phyloP scores from a whole-genome alignment of 2,797 vertebrate genomes.

The Luscinia megarhynchos region DNA sequence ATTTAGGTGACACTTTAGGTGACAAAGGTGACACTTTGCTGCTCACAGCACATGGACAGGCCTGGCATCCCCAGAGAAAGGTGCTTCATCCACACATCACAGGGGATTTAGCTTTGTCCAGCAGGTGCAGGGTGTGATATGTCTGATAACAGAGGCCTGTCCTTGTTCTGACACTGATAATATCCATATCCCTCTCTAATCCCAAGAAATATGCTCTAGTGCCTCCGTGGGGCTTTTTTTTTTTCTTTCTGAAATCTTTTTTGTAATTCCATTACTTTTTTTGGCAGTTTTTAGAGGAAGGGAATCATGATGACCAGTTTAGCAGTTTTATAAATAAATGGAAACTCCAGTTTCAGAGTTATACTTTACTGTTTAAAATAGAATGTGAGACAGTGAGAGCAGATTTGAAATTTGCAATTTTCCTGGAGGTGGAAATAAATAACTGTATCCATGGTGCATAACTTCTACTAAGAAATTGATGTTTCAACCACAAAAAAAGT shows the following conservation, averaged over 20 bases:
- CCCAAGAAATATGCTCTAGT: background rate
- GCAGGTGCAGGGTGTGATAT: background rate
- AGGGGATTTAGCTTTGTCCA: background rate
- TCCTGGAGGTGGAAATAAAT: background rate
- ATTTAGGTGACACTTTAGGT: background rate
- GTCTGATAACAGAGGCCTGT: background rate
- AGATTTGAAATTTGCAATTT: background rate
- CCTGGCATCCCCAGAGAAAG: background rate
- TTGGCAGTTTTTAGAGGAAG: background rate
- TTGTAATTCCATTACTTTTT: background rate
- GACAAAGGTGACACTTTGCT: background rate
- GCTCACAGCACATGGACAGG: too few species aligned
- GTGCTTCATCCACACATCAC: background rate
- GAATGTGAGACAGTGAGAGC: background rate
- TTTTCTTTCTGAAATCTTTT: background rate
- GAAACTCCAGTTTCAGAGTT: background rate
- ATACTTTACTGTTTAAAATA: background rate
- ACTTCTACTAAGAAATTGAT: background rate
- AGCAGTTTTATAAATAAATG: background rate
- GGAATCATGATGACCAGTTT: background rate
- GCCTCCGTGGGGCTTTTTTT: background rate
- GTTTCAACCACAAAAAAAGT: background rate
- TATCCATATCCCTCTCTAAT: background rate
- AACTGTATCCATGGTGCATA: background rate
- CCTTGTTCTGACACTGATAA: background rate